phyloP scores from a whole-genome alignment of 2,888 invertebrate species.

The Nycteola revayana region DNA sequence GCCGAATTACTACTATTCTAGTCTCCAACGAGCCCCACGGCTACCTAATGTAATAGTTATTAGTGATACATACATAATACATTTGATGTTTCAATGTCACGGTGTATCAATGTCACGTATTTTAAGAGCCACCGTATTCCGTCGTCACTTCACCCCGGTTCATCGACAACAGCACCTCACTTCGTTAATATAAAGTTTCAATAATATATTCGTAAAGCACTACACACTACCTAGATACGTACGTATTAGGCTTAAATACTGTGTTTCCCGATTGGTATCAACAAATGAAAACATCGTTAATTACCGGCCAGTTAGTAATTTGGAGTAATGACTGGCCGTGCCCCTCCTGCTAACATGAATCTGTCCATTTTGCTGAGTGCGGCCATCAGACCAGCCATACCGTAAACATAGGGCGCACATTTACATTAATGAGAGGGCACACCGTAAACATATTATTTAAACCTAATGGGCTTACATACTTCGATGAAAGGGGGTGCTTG shows the following conservation, averaged over 20 bases:
- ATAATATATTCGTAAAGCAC: conserved; percentile 13
- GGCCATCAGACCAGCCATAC: neutral
- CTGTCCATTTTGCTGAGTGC: conserved; percentile 7
- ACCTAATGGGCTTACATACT: conserved; percentile 24
- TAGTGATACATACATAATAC: conserved; percentile 39
- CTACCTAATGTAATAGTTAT: conserved; percentile 43
- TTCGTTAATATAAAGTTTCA: conserved; percentile 6
- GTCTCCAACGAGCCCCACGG: conserved; percentile 44
- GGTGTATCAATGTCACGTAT: conserved; percentile 39
- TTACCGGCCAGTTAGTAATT: no score
- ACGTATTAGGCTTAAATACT: conserved; percentile 12
- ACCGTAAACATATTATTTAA: conserved; percentile 13
- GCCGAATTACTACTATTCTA: conserved; percentile 57
- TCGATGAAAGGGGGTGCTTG: conserved; percentile 47
- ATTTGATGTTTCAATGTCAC: conserved; percentile 50
- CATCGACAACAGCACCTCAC: conserved; percentile 24
- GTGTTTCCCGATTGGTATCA: neutral
- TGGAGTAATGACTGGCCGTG: no score
- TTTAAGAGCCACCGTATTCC: conserved; percentile 25
- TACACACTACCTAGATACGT: conserved; percentile 8
- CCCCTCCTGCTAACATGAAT: neutral
- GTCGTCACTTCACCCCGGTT: conserved; percentile 31
- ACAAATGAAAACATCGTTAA: no score
- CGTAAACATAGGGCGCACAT: conserved; percentile 8
- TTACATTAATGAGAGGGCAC: conserved; percentile 8